These are phyloP conservation scores for Drosophila conformis DNA, from an alignment of 2,888 invertebrate species.

Conservation along the genomic window DNA sequence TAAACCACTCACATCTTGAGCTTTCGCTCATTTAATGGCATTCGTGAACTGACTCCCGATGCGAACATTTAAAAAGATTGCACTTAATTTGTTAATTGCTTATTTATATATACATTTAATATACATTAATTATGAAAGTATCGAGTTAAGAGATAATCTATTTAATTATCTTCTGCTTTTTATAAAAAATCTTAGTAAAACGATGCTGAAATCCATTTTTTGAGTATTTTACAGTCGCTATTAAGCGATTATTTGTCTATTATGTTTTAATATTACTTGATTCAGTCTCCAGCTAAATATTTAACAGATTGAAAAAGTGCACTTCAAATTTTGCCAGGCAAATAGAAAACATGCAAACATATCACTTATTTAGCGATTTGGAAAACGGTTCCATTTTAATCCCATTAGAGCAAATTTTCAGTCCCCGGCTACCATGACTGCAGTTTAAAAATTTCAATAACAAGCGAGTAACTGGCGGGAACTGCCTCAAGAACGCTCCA, in stretches of 20 bases:
- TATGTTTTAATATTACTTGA: neutral
- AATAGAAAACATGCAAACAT: neutral
- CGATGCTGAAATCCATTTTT: neutral
- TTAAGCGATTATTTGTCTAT: neutral
- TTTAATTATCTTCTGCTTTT: neutral
- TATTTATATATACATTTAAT: neutral
- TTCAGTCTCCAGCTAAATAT: neutral
- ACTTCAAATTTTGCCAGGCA: neutral
- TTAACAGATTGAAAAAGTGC: neutral
- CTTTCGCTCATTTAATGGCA: conserved; percentile 12
- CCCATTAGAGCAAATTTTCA: conserved; percentile 10
- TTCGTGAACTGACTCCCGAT: conserved; percentile 7
- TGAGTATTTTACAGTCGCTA: neutral
- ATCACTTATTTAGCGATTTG: neutral
- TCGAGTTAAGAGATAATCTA: neutral
- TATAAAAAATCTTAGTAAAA: neutral
- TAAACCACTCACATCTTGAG: conserved; percentile 4
- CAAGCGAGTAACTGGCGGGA: neutral
- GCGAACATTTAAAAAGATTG: neutral
- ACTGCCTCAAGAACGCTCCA: neutral
- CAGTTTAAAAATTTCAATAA: conserved; percentile 32
- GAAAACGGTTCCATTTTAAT: neutral
- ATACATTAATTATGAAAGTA: neutral
- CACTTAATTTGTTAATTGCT: neutral
- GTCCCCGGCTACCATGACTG: conserved; percentile 9